phyloP scores from a whole-genome alignment of 2,888 invertebrate species.

The Platycheirus rosarum region DNA sequence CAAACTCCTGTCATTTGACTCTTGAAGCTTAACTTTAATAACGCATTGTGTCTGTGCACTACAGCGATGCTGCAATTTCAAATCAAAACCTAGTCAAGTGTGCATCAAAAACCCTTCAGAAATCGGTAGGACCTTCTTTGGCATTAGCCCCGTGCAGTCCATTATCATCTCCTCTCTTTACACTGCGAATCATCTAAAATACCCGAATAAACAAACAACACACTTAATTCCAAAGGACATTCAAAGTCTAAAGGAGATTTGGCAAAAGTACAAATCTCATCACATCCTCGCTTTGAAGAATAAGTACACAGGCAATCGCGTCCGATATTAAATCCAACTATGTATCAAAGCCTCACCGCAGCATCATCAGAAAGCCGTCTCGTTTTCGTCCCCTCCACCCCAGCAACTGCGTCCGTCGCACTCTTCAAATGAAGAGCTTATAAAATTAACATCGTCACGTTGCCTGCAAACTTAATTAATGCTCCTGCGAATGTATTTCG shows the following conservation, averaged over 20 bases:
- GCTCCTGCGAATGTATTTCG: conserved; percentile 33
- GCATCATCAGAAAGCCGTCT: conserved; percentile 25
- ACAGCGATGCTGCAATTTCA: not conserved
- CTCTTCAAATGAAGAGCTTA: conserved; percentile 55
- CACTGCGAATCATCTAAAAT: not conserved
- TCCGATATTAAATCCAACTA: conserved; percentile 9
- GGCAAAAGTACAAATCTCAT: conserved; percentile 34
- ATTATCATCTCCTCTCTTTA: no score
- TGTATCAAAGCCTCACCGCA: conserved; percentile 23
- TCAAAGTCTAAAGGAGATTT: not conserved
- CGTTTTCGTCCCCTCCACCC: conserved; percentile 3
- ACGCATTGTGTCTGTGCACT: no score
- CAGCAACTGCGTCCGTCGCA: no score
- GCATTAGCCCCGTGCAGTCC: no score
- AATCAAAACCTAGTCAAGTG: not conserved
- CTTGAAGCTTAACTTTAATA: no score
- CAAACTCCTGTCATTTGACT: no score
- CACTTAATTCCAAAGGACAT: conserved; percentile 1
- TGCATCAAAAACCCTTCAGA: not conserved
- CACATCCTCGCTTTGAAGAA: conserved; percentile 26
- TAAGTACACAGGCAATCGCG: not conserved
- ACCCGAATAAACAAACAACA: conserved; percentile 10
- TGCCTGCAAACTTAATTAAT: conserved; percentile 68
- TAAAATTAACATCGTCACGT: conserved; percentile 71
- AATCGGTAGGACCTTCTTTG: not conserved